These are phyloP conservation scores for Blastobasis lacticolella DNA, from an alignment of 2,888 invertebrate genomes.

Conservation along the genomic window DNA sequence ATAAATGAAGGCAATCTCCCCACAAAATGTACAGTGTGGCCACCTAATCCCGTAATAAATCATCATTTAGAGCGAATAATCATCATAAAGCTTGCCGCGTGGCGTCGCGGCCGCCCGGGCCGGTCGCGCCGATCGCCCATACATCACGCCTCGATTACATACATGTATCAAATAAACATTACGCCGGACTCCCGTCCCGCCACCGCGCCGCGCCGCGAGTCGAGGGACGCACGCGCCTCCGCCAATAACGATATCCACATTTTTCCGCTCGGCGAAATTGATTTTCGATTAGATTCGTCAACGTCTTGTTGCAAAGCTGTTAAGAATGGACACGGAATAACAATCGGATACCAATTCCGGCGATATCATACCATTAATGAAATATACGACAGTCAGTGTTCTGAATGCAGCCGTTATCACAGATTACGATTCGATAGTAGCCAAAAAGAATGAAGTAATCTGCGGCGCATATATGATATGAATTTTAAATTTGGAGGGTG, in stretches of 20 bases:
- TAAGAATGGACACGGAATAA: not conserved
- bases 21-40: slow-evolving; percentile 59
- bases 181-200: slow-evolving; percentile 29
- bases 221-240: slow-evolving; percentile 37
- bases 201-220: slow-evolving; percentile 9
- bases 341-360: no score
- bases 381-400: no score
- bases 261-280: slow-evolving; percentile 40
- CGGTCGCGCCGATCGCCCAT: slow-evolving; percentile 25
- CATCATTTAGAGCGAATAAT: slow-evolving; percentile 70
- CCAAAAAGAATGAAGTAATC: slow-evolving; percentile 33
- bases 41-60: slow-evolving; percentile 68
- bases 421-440: no score
- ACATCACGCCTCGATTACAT: slow-evolving; percentile 68
- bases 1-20: slow-evolving; percentile 64
- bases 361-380: no score
- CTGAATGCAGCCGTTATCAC: no score
- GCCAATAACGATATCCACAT: slow-evolving; percentile 48
- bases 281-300: slow-evolving; percentile 43
- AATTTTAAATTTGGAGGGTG: slow-evolving; percentile 42
- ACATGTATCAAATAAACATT: slow-evolving; percentile 71
- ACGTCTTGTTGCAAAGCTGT: slow-evolving; percentile 25
- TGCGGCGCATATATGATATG: slow-evolving; percentile 32
- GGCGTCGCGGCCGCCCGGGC: slow-evolving; percentile 18
- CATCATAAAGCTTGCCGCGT: slow-evolving; percentile 56